These are phyloP conservation scores for Pseudochromis fuscus DNA, from an alignment of 2,797 vertebrate species.

Conservation along the genomic window DNA sequence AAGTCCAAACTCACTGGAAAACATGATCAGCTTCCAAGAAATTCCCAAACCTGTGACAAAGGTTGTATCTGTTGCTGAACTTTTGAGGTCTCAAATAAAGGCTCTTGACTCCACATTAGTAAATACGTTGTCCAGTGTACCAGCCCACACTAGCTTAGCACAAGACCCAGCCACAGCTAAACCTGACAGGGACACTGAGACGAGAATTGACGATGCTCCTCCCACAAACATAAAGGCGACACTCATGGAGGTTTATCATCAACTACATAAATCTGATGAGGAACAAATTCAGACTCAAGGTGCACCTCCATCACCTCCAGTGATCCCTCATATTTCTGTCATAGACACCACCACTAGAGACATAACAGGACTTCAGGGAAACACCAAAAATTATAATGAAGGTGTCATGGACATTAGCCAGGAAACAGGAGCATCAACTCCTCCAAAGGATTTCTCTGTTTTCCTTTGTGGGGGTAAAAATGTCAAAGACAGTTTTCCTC, in stretches of 20 bases:
- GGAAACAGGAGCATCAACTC: slow-evolving; percentile 22
- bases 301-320: slow-evolving; percentile 17
- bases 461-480: slow-evolving; percentile 20
- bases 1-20: slow-evolving; percentile 19
- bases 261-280: slow-evolving; percentile 41
- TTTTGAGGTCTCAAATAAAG: slow-evolving; percentile 76
- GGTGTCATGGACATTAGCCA: slow-evolving; percentile 34
- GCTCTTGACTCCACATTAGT: slow-evolving; percentile 53
- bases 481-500: neutral
- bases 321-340: slow-evolving; percentile 56
- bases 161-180: slow-evolving; percentile 7
- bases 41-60: slow-evolving; percentile 55
- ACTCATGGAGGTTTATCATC: slow-evolving; percentile 61
- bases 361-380: neutral
- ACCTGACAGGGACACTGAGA: slow-evolving; percentile 17
- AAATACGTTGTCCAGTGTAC: slow-evolving; percentile 18
- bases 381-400: slow-evolving; percentile 29
- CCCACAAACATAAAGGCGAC: slow-evolving; percentile 56
- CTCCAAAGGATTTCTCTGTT: slow-evolving; percentile 6
- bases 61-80: slow-evolving; percentile 74
- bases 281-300: slow-evolving; percentile 44
- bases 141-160: slow-evolving; percentile 17
- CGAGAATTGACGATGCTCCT: slow-evolving; percentile 7
- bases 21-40: slow-evolving; percentile 46
- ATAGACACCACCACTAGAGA: slow-evolving; percentile 35